Base-by-base conservation (phyloP, 92 coral and sea anemone species). In the Phenganax stokvisi region DNA sequence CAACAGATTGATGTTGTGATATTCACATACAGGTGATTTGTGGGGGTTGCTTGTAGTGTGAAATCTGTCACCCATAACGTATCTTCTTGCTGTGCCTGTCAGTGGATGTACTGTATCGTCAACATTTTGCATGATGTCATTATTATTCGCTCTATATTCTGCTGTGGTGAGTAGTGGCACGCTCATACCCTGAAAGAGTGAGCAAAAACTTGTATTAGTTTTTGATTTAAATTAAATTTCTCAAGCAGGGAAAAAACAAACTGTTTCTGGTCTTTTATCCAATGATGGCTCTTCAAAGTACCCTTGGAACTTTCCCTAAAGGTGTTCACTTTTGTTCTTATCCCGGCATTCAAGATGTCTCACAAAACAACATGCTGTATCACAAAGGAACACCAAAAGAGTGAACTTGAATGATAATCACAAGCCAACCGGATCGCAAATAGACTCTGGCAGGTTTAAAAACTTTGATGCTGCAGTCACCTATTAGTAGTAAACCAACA, bases 281-380 rank as follows among this genome's bases (percentile, higher is more conserved):
- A 70, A 17, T 20, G 30, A 60, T 60, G 88, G 88, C 27, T 66
- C 73, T 61, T 88, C 89, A 67, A 88, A 89, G 71, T 89, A 89
- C 9, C 87, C 91, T 57, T 67, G 11, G 44, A 51, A 55, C 29
- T 86, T 81, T 27, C 84, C 87, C 91, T 89, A 83, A 20, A 83
- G 63, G 8, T 10, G 8, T 58, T 58, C 3, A 20, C 63, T 58
- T 58, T 3, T 10, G 16, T 58, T 10, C 15, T 58, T 58, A 11
- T 58, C 63, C 12, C 83, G 72, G 71, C 83, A 64, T 15, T 79
- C 74, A 27, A 79, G 37, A 15, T 79, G 83, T 10, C 74, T 62
- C 16, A 64, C 74, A 79, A 79, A 79, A 10, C 83, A 37, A 31
- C 83, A 79, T n/a, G 83, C 31, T 37, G 83, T 60, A n/a, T 79